phyloP scores from a whole-genome alignment of 2,888 invertebrate species.

The Drosophila falleni region DNA sequence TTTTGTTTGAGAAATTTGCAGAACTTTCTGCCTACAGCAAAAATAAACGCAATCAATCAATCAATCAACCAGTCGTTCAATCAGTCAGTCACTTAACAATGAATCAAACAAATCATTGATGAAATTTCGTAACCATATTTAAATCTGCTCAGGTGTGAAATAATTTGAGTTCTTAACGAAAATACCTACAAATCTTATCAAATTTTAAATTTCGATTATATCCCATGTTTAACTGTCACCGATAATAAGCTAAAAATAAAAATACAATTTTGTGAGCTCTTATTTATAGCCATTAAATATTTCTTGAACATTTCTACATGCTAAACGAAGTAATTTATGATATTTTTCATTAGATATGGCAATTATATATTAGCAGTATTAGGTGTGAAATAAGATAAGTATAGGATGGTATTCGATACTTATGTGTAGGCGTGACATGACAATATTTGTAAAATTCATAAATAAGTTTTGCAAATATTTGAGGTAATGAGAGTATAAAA shows the following conservation, averaged over 20 bases:
- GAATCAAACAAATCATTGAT: conserved; percentile 53
- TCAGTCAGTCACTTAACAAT: conserved; percentile 52
- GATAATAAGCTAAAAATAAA: conserved; percentile 29
- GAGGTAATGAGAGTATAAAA: neutral
- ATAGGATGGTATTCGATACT: neutral
- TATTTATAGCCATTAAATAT: conserved; percentile 37
- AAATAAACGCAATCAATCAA: conserved; percentile 48
- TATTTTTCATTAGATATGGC: conserved; percentile 3
- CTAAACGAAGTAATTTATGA: neutral
- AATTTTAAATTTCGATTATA: conserved; percentile 19
- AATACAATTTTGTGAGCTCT: conserved; percentile 4
- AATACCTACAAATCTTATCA: conserved; percentile 18
- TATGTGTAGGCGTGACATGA: neutral
- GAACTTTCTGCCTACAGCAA: conserved; percentile 59
- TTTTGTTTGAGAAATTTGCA: conserved; percentile 57
- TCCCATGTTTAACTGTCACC: conserved; percentile 37
- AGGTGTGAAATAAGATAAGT: conserved; percentile 1
- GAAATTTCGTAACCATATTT: conserved; percentile 8
- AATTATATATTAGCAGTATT: conserved; percentile 15
- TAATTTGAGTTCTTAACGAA: conserved; percentile 21
- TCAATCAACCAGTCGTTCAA: conserved; percentile 59
- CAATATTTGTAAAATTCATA: neutral
- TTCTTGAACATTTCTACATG: conserved; percentile 3
- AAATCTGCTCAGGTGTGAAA: conserved; percentile 33
- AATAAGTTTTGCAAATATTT: neutral